Conservation (phyloP, 1,140 invertebrate species). For the Uloborus diversus region DNA sequence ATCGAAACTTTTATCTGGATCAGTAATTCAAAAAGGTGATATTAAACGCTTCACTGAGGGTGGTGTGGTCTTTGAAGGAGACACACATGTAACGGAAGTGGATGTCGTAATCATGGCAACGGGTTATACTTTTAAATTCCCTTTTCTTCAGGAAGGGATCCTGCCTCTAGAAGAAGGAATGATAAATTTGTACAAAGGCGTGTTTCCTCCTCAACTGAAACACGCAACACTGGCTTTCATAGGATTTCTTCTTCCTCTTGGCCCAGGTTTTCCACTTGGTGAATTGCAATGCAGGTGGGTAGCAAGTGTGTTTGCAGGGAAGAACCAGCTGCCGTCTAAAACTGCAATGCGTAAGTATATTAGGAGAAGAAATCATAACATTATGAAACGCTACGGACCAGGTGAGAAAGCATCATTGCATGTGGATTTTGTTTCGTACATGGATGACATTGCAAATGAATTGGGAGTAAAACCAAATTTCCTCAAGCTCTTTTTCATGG, state of each 20-base stretch:
- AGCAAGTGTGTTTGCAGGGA: constrained; percentile 57
- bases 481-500: constrained; percentile 61
- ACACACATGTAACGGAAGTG: constrained; percentile 59
- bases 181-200: constrained; percentile 67
- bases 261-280: constrained; percentile 68
- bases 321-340: constrained; percentile 57
- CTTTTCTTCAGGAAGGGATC: constrained; percentile 61
- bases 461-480: constrained; percentile 63
- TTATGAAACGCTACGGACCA: constrained; percentile 56
- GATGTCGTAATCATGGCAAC: too few relatives aligned
- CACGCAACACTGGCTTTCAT: constrained; percentile 67
- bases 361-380: constrained; percentile 55
- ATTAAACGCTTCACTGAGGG: constrained; percentile 63
- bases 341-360: constrained; percentile 61
- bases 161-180: constrained; percentile 62
- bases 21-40: constrained; percentile 65
- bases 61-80: constrained; percentile 63
- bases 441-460: constrained; percentile 63
- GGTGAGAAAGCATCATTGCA: constrained; percentile 59
- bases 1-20: constrained; percentile 67
- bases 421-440: constrained; percentile 63
- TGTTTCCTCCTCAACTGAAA: constrained; percentile 64
- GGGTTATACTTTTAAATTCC: too few relatives aligned
- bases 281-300: constrained; percentile 64
- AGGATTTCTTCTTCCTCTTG: constrained; percentile 68